These are phyloP conservation scores for Panagrolaimus sp. DNA, from an alignment of 1,140 invertebrate species.

Conservation along the genomic window DNA sequence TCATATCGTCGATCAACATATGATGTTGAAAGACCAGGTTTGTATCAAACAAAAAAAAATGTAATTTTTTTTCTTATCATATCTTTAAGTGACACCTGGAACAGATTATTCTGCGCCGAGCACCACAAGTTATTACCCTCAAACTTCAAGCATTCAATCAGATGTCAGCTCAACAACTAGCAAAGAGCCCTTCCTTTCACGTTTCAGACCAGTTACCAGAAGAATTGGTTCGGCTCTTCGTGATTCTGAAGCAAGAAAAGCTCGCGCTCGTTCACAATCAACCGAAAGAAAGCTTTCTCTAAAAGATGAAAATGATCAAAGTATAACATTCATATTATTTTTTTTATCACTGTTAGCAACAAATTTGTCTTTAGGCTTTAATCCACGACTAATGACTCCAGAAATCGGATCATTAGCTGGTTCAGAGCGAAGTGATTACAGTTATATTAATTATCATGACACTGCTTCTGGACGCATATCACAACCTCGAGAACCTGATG, in stretches of 20 bases:
- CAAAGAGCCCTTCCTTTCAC: conserved; percentile 24
- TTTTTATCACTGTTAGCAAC: too few relatives aligned
- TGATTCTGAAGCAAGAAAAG: conserved; percentile 42
- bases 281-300: conserved; percentile 44
- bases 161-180: conserved; percentile 19
- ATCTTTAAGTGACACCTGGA: conserved; percentile 18
- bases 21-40: conserved; percentile 11
- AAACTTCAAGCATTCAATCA: conserved; percentile 19
- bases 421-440: conserved; percentile 41
- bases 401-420: conserved; percentile 27
- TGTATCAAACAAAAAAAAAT: not conserved
- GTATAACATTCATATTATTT: too few relatives aligned
- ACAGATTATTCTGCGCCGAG: conserved; percentile 16
- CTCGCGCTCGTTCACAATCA: conserved; percentile 46
- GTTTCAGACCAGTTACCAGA: conserved; percentile 34
- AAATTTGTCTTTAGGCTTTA: conserved; percentile 8
- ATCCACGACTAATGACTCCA: conserved; percentile 37
- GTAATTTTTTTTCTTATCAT: not conserved
- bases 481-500: conserved; percentile 39
- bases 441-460: conserved; percentile 56
- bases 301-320: conserved; percentile 14
- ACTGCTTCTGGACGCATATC: conserved; percentile 32
- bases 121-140: conserved; percentile 3
- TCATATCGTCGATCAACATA: conserved; percentile 26
- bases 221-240: conserved; percentile 42